Conservation (phyloP, 1,140 invertebrate genomes). For the Orchesella cincta region DNA sequence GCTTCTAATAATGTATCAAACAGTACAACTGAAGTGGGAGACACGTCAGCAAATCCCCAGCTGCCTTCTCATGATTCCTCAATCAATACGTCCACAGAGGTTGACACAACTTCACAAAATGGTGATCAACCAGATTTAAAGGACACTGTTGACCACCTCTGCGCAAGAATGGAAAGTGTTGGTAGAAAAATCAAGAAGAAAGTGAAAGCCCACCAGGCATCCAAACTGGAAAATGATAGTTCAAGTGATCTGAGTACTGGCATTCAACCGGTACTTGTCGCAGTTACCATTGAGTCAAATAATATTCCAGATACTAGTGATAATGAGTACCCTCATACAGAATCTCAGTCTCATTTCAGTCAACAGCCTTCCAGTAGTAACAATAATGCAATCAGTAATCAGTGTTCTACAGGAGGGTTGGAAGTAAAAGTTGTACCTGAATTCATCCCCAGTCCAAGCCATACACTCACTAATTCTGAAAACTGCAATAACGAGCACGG, state of each 20-base stretch:
- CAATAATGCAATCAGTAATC: background rate
- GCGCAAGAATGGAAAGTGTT: conserved; percentile 9
- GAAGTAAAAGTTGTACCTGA: conserved; percentile 23
- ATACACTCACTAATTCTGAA: background rate
- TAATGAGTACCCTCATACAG: background rate
- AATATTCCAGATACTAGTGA: background rate
- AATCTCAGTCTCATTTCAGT: background rate
- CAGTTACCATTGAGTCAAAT: background rate
- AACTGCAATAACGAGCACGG: background rate
- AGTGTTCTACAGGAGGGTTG: background rate
- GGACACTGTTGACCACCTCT: background rate
- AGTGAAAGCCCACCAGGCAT: background rate
- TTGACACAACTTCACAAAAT: background rate
- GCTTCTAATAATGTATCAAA: no score
- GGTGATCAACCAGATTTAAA: background rate
- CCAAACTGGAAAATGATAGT: background rate
- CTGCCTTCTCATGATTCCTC: background rate
- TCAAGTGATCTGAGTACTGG: background rate
- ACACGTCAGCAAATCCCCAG: background rate
- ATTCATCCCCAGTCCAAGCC: background rate
- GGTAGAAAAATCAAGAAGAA: conserved; percentile 11
- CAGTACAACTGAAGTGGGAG: no score
- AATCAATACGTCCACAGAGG: background rate
- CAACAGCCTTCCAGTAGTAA: background rate
- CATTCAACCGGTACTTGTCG: background rate